A percentile compares a stretch with the other conserved stretches of the same genome.
These are phyloP conservation scores for Lasius platythorax DNA, from an alignment of 2,888 invertebrate species.

Conservation along the genomic window DNA sequence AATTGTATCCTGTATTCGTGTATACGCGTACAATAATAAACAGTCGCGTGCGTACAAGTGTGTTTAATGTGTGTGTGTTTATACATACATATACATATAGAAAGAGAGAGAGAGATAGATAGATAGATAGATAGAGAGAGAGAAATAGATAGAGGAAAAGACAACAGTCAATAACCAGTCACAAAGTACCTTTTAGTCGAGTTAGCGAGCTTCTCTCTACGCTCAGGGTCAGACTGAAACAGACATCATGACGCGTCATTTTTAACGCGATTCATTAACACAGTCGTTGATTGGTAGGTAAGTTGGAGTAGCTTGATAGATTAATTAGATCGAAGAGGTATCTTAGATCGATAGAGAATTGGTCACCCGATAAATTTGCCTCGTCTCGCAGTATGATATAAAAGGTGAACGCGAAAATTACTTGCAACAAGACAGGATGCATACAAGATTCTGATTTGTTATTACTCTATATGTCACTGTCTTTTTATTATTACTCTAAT, in stretches of 20 bases:
- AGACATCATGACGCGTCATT: constrained; percentile 85
- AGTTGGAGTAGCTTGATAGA: constrained; percentile 4
- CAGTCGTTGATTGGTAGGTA: constrained; percentile 44
- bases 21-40: constrained; percentile 45
- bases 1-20: background rate
- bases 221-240: constrained; percentile 86
- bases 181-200: constrained; percentile 86
- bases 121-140: constrained; percentile 60
- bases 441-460: too few relatives aligned
- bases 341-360: constrained; percentile 1
- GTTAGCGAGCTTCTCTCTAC: constrained; percentile 85
- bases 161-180: constrained; percentile 84
- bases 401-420: constrained; percentile 15
- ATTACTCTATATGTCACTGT: background rate
- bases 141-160: constrained; percentile 53
- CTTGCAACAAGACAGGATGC: background rate
- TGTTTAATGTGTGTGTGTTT: constrained; percentile 60
- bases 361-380: background rate
- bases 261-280: constrained; percentile 76
- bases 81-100: constrained; percentile 34
- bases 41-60: constrained; percentile 64
- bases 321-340: background rate
- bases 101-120: constrained; percentile 55
- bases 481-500: background rate
- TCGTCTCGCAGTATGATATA: background rate